Evolutionary conservation across 2,113 vertebrate genomes (phyloP), one percentile per base, ranked within the genome.

Genomic region (Ophthalmolycus amberensis): DNA sequence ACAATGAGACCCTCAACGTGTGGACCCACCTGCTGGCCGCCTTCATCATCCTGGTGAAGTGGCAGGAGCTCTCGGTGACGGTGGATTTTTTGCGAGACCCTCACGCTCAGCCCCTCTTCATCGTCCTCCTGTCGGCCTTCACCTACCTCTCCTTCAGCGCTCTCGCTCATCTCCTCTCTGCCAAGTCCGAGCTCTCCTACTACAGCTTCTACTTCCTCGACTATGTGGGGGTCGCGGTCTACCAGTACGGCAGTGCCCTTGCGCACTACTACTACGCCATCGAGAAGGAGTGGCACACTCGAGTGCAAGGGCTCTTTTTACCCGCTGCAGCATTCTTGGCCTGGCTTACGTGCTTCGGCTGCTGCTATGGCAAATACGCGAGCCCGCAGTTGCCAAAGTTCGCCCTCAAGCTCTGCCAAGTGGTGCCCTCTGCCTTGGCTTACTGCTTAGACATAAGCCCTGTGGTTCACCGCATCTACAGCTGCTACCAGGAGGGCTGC

Each of bases 161-260:
- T 14, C 90, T 97, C 9, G 98, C 98, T 11, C 98, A 99, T 83
- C 96, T 99, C 46, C 94, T 99, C 85, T 97, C 97, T 59, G 97
- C 98, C 91, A 97, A 97, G 48, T 99, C 98, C 0, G 98, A 99
- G 94, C 96, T 99, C 90, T 99, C 98, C 88, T 97, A 97, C 87
- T 99, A 97, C 89, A 91, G 95, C 52, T 99, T 99, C 93, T 99
- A 97, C 94, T 99, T 99, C 92, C 81, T 99, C 92, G 98, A 99
- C 94, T 99, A 99, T 0, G 96, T 99, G 48, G 98, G 98, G 0
- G 97, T 99, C 0, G 96, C 98, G 0, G 84, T 97, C 5, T 99
- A 99, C 93, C 98, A 99, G 89, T 99, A 97, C 0, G 95, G 97
- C 90, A 99, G 98, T 0, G 98, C 97, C 10, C 85, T 99, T 83